Evolutionary conservation across 2,797 vertebrate species (phyloP), one percentile per base, ranked within the genome.

Genomic region (Ctenopoma multispine): DNA sequence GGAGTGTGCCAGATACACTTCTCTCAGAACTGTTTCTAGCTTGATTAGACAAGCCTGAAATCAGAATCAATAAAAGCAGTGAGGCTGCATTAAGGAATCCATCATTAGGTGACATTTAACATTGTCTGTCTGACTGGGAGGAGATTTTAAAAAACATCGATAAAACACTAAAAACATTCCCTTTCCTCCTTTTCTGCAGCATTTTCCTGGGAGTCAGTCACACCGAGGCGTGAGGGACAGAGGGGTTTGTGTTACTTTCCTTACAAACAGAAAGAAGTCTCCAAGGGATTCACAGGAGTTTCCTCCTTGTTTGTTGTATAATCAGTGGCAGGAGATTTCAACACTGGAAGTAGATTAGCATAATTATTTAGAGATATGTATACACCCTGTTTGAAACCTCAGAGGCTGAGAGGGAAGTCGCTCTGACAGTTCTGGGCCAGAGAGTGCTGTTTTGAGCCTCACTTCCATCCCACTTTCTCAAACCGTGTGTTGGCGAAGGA

Each of bases 251-350:
- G 7, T 75, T 77, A 63, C 58, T 61, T 69, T 58, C 80, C 67
- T 79, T 46, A 49, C 67, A 74, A 74, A 77, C 34, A 83, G 43
- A 87, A 48, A 59, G 54, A 83, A 64, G 72, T 74, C 84, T 75
- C 84, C 40, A 38, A 63, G 65, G 77, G 79, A 82, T 85, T 85
- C 84, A 63, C 68, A 80, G 7, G 61, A 63, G 58, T 69, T 85
- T 79, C 77, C 36, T 47, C 83, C 89, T 91, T 90, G 87, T 89
- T 90, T 91, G 77, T 78, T 75, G 74, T 80, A 63, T 72, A 83
- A 85, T 88, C 84, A 87, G 81, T 80, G 79, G 79, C 76, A 80
- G 85, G 84, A 86, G 81, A 90, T 89, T 89, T 89, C 75, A 57
- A 84, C 84, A 84, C 63, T 77, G 67, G 91, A 80, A 76, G 84